Conservation (phyloP, 2,113 vertebrate genomes). For the Takifugu flavidus region DNA sequence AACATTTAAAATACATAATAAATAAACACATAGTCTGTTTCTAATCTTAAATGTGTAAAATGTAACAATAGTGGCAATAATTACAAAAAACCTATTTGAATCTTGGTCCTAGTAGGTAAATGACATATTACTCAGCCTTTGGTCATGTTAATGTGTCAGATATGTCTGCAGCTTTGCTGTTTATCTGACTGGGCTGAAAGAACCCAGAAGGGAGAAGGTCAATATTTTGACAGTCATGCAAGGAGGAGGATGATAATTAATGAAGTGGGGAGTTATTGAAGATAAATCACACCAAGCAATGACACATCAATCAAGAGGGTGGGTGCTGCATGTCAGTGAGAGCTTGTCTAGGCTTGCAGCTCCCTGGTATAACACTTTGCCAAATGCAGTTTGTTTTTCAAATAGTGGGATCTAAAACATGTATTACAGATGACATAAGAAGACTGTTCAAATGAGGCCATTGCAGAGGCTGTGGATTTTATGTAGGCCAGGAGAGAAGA, state of each 20-base stretch:
- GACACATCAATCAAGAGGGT: slow-evolving; percentile 3
- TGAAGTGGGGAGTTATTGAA: slow-evolving; percentile 2
- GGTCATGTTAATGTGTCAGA: slow-evolving; percentile 24
- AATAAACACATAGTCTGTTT: no score
- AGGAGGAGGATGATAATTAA: slow-evolving; percentile 27
- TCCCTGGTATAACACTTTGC: no score
- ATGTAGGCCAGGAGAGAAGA: no score
- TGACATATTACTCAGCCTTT: slow-evolving; percentile 1
- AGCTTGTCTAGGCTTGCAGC: neutral
- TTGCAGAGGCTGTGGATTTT: no score
- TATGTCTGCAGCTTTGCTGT: slow-evolving; percentile 20
- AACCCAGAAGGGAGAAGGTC: neutral
- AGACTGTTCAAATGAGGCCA: no score
- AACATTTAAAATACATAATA: no score
- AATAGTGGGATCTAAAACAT: no score
- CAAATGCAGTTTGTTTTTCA: no score
- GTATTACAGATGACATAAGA: no score
- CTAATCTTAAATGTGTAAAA: no score
- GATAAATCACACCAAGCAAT: slow-evolving; percentile 13
- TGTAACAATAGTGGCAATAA: no score
- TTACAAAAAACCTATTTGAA: no score
- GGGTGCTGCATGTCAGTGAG: neutral
- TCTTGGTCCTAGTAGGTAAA: slow-evolving; percentile 10
- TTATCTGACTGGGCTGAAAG: slow-evolving; percentile 20
- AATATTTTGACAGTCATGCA: neutral